Evolutionary conservation across 2,797 vertebrate genomes (phyloP), one percentile per base, ranked within the genome.

Genomic region (Schizothorax lantsangensis): DNA sequence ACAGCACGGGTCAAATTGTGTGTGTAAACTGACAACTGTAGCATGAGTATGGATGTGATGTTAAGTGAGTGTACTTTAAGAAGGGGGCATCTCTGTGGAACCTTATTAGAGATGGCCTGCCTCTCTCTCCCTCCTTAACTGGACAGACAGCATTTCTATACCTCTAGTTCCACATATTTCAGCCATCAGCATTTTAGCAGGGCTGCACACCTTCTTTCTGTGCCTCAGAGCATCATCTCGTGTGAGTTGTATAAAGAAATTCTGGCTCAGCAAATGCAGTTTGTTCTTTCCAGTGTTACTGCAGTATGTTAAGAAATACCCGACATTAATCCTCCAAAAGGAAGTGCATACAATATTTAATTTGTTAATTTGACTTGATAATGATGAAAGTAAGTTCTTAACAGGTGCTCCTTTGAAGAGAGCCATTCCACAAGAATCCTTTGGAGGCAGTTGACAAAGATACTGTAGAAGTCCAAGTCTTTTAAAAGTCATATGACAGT

Each of bases 61-160:
- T 79, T 71, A 85, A 79, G 75, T 80, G 77, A 80, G 40, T 79
- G 52, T 80, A 73, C 75, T 11, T 79, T 71, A 23, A 21, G 19
- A n/a, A 17, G 21, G 9, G 23, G 30, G 3, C 0, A 1, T 80
- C 84, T 85, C 84, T 79, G 9, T 73, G 77, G 77, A 79, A 79
- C 77, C 68, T 73, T 79, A 79, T 85, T 85, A 85, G 30, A 45
- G 38, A 72, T 79, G 0, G 5, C n/a, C 8, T 84, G 68, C 11
- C 47, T 73, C 17, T 45, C 40, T 74, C 26, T 15, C 38, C 30
- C 38, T 84, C 38, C n/a, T 8, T 23, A 57, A 79, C 62, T 71
- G 84, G n/a, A 54, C 33, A 78, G 74, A 57, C 62, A 79, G 38
- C 49, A 33, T 66, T 14, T 72, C 75, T 57, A 72, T n/a, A 45